Evolutionary conservation across 2,113 vertebrate species (phyloP).

Genomic region (Calyptomena viridis): DNA sequence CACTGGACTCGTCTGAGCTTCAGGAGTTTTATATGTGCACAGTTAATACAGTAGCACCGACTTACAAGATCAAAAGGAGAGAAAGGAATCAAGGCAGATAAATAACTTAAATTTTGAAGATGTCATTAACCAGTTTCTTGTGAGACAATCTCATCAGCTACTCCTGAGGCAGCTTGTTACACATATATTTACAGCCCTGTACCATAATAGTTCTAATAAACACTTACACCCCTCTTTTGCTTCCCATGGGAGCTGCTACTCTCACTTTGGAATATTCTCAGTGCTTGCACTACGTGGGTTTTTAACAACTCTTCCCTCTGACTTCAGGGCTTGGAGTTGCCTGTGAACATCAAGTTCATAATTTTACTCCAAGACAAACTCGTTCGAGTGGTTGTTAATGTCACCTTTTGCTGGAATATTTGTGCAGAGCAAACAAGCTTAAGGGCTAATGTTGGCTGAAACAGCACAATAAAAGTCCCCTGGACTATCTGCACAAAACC

Average conservation of each 20-base stretch:
- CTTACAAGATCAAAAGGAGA: background rate
- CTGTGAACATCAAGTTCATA: background rate
- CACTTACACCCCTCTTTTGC: background rate
- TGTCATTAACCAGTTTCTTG: background rate
- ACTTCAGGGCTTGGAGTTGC: background rate
- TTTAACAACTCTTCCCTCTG: background rate
- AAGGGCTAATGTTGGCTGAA: background rate
- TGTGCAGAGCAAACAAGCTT: constrained; percentile 8
- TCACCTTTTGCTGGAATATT: background rate
- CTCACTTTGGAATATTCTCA: background rate
- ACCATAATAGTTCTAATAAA: background rate
- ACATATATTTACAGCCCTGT: accelerated
- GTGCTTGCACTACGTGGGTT: accelerated
- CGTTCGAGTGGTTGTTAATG: background rate
- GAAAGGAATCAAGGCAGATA: background rate
- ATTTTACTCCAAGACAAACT: background rate
- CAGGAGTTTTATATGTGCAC: background rate
- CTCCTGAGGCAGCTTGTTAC: background rate
- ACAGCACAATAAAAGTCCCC: background rate
- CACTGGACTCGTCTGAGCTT: background rate
- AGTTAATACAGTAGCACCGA: background rate
- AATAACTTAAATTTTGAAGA: background rate
- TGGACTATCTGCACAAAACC: background rate
- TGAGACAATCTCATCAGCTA: background rate
- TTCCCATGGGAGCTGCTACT: background rate